Base-by-base conservation (phyloP, 2,888 invertebrate species). In the Eristalinus aeneus region DNA sequence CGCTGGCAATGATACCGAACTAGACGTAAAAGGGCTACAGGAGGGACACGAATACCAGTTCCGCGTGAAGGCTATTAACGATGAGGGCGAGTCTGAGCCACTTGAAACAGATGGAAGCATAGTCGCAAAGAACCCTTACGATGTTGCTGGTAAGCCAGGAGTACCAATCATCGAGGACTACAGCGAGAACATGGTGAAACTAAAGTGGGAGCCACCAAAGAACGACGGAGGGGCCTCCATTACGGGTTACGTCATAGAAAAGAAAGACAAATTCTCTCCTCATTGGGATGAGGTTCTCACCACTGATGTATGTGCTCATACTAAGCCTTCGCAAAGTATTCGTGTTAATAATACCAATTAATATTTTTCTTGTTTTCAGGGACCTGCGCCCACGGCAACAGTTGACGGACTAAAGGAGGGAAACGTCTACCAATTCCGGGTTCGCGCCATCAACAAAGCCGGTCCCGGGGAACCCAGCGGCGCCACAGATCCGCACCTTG, bases 171-270 rank as follows among this genome's bases (percentile, higher is more conserved):
- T 98, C 88, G 95, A 96, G 64, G 98, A 98, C 90, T 98, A 98
- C 95, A 97, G 97, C 91, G 96, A 96, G 80, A 96, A 97, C 92
- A 95, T 96, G 86, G 97, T 98, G 68, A 97, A 97, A 92, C 95
- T 99, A 74, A 95, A 96, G 61, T 99, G 99, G 99, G 95, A 96
- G 0, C 96, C 97, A 90, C 99, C 99, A 1, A 95, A 97, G 88
- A 96, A 97, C 90, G 98, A 99, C 92, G 99, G 99, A 64, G 99
- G 99, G 22, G 97, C 98, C 16, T 98, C 98, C 0, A 97, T 99
- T 90, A 96, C 96, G n/a, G 98, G 98, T n/a, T 99, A 99, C 91
- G 94, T 98, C 72, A 96, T 98, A 90, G 98, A 98, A 93, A 97
- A 97, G 89, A 95, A 97, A 89, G 98, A 97, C 92, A 95, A 96